Base-by-base conservation (phyloP, 1,140 invertebrate species). In the Oppia nitens region DNA sequence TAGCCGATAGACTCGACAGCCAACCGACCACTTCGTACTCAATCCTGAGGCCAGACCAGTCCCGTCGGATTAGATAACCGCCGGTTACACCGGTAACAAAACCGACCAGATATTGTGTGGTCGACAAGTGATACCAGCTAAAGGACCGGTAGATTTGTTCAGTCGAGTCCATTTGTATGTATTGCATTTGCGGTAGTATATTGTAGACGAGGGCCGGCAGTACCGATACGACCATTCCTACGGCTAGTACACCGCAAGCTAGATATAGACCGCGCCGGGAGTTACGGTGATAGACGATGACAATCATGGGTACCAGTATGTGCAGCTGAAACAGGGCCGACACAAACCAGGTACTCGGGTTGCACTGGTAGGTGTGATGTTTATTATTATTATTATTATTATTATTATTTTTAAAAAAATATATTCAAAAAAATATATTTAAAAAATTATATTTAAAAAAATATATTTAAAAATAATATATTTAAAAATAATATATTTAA, bases 301-400 rank as follows among this genome's bases (percentile, higher is more conserved):
- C 47, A 26, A 57, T n/a, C 2, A 57, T 21, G 9, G 56, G 56
- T 12, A 47, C 56, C 11, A 57, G 21, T 23, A 57, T 11, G 11
- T 48, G 25, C 14, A 57, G 25, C 40, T 57, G 56, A 17, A 57
- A 21, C 2, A 57, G 47, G n/a, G 47, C 45, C 3, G 56, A 57
- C 23, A 52, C 48, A 11, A 57, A 49, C 56, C 56, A 57, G n/a
- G n/a, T 49, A 24, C 47, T 24, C n/a, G 56, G 47, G 50, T 57
- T 57, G 24, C 56, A 57, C 56, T 57, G n/a, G n/a, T n/a, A n/a
- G n/a, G n/a, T n/a, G n/a, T n/a, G n/a, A n/a, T n/a, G n/a, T n/a
- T n/a, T n/a, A n/a, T n/a, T n/a, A n/a, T n/a, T n/a, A n/a, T n/a
- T n/a, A n/a, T n/a, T n/a, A n/a, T n/a, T n/a, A n/a, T n/a, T n/a